Evolutionary conservation across 2,888 invertebrate species (phyloP).

Genomic region (Idaea aversata): DNA sequence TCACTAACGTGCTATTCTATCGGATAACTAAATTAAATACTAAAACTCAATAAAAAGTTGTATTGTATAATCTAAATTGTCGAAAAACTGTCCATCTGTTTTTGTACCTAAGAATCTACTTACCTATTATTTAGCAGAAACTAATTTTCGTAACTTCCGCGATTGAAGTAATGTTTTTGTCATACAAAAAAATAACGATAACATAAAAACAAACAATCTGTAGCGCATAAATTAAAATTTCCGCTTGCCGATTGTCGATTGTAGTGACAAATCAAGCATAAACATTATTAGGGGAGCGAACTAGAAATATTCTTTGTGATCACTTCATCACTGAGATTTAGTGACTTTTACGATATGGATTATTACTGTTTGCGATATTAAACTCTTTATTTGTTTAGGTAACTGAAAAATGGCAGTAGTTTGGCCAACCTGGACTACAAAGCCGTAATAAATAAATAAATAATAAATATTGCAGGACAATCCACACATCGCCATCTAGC

Average conservation of each 20-base stretch:
- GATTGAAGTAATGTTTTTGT: conserved; percentile 57
- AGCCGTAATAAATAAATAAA: background rate
- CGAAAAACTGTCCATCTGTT: conserved; percentile 35
- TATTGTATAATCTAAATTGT: conserved; percentile 29
- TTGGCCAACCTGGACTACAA: background rate
- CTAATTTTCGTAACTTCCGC: conserved; percentile 63
- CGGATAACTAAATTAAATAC: conserved; percentile 12
- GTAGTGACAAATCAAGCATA: conserved; percentile 69
- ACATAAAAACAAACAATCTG: conserved; percentile 75
- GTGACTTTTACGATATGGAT: conserved; percentile 27
- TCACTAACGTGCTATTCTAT: conserved; percentile 33
- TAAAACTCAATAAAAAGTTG: conserved; percentile 17
- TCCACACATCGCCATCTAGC: too few relatives aligned
- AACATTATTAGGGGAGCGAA: conserved; percentile 62
- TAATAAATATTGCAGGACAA: too few relatives aligned
- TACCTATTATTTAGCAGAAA: conserved; percentile 39
- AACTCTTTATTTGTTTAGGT: background rate
- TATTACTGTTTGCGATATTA: conserved; percentile 23
- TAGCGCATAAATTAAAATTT: conserved; percentile 78
- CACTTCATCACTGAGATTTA: conserved; percentile 38
- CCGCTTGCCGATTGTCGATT: conserved; percentile 68
- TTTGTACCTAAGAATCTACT: conserved; percentile 24
- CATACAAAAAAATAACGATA: conserved; percentile 58
- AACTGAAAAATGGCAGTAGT: background rate
- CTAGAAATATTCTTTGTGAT: conserved; percentile 50